Evolutionary conservation across 2,113 vertebrate genomes (phyloP).

Genomic region (Spea multiplicata): DNA sequence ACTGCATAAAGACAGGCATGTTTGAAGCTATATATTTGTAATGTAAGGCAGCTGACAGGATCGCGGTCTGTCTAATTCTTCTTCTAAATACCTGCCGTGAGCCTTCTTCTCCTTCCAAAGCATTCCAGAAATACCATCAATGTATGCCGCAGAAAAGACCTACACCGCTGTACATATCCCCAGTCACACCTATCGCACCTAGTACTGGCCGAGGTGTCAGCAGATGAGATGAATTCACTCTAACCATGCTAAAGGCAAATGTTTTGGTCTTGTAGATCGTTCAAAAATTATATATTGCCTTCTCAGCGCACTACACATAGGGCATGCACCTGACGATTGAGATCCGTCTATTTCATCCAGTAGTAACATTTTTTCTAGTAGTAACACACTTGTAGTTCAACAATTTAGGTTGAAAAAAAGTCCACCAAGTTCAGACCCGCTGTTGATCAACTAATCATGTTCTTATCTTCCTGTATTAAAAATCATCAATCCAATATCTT

Average conservation of each 20-base stretch:
- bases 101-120: background rate
- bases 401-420: too few relatives aligned
- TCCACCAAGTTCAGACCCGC: too few relatives aligned
- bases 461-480: too few relatives aligned
- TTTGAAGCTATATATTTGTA: background rate
- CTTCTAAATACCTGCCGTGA: constrained; percentile 3
- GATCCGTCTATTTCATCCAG: too few relatives aligned
- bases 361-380: too few relatives aligned
- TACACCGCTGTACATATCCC: constrained; percentile 8
- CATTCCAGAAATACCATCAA: constrained; percentile 23
- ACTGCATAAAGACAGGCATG: background rate
- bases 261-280: background rate
- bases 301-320: background rate
- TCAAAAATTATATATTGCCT: background rate
- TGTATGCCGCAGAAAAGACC: constrained; percentile 2
- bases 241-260: background rate
- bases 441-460: too few relatives aligned
- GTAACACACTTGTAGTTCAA: too few relatives aligned
- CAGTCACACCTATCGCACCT: background rate
- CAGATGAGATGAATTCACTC: background rate
- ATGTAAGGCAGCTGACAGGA: background rate
- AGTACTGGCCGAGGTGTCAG: background rate
- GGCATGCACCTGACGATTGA: background rate
- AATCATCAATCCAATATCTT: too few relatives aligned
- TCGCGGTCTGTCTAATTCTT: background rate